Base-by-base conservation (phyloP, 1,140 invertebrate species). In the Arion vulgaris region DNA sequence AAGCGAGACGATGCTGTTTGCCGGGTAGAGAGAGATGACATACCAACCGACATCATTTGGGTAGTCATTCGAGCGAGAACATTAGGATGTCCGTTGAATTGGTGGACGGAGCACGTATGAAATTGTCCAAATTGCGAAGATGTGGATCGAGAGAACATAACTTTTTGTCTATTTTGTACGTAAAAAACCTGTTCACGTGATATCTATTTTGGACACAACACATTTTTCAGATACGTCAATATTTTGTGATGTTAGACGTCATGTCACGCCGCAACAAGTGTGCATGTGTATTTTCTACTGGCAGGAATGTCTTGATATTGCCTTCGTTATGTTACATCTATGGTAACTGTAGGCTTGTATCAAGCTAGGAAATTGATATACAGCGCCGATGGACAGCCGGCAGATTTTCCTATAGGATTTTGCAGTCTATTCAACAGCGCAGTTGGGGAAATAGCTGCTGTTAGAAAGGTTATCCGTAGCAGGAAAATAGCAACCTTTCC, bases 391-490 rank as follows among this genome's bases (percentile, higher is more conserved):
- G 19, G 11, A 5, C 32, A 68, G 23, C 57, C 76, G 36, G 77
- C n/a, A 5, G 75, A 26, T 69, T 69, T 45, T 28, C 39, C 45
- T n/a, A 32, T 41, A 78, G 51, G 19, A 68, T 45, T 11, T 80
- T 39, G 38, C 28, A 23, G 79, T 81, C 79, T 81, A 81, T 81
- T 81, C 45, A 80, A 45, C 34, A 39, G 26, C n/a, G 26, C 19
- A 72, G 23, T 81, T 73, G 39, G 39, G 79, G n/a, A 73, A 80
- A 81, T 81, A 81, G 79, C 39, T n/a, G n/a, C 62, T n/a, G 34
- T 11, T 39, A 34, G 28, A 26, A 26, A 76, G 49, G 51, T 51
- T 57, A 38, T 39, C 32, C 53, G 19, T 32, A 68, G 62, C 77
- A 69, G 77, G 57, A 68, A 80, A 80, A 73, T 81, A 81, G 69